Evolutionary conservation across 2,888 invertebrate genomes (phyloP), one percentile per base, ranked within the genome.

Genomic region (Holacanthella duospinosa): DNA sequence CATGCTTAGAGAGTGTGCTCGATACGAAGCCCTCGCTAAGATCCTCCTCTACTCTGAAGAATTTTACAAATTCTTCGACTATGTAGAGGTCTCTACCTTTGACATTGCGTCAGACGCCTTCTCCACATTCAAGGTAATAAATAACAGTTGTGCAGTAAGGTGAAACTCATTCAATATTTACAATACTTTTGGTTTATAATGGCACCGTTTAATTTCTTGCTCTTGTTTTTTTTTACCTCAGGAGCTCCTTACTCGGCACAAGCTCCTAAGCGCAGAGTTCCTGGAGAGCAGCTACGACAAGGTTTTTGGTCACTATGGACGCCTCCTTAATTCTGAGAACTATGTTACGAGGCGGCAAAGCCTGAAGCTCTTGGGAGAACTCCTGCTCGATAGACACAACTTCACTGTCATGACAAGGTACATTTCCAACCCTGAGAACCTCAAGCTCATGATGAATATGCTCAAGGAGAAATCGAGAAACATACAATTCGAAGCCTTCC

Each of bases 371-470:
- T 84, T 99, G 66, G 97, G 97, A 43, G 99, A 99, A 82, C 81
- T 99, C 75, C 82, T 99, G 74, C 83, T 99, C 74, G 99, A 99
- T 80, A 86, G 99, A 78, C 97, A 99, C 80, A 99, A 99, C 83
- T 99, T 99, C 82, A 94, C 93, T 73, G 95, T 88, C 77, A 80
- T 29, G 25, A 93, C 93, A 69, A 9, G 48, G 19, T 99, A 99
- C 83, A 99, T 99, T 82, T 95, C 95, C 75, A 97, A 96, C 80
- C 96, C 97, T 29, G 99, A 99, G 79, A 99, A 99, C 82, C 84
- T 99, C 72, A 99, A 97, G 80, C 84, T 99, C 73, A 99, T 99
- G 97, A 99, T 99, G 99, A 99, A 96, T 79, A 94, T 99, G 95
- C 83, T 99, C 77, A 92, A 95, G 81, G 97, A 99, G 78, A 93